Percentiles rank a stretch among this genome's conserved stretches.
Evolutionary conservation across 2,888 invertebrate species (phyloP).

Genomic region (Syrista parreyssii): DNA sequence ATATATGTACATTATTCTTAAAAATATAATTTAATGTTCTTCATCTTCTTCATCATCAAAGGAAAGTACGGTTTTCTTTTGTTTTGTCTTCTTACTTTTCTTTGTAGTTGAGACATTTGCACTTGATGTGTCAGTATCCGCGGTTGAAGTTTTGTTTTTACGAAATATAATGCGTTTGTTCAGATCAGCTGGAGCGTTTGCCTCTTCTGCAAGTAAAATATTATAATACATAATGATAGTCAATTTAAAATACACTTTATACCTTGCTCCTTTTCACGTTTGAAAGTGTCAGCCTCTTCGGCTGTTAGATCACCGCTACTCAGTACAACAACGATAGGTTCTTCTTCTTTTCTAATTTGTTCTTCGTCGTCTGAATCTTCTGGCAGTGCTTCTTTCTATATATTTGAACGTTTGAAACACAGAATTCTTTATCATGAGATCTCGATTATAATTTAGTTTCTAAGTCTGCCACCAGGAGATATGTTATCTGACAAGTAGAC

Average conservation of each 20-base stretch:
- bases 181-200: slow-evolving; percentile 73
- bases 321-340: slow-evolving; percentile 71
- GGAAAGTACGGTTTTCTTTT: slow-evolving; percentile 50
- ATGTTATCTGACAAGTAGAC: not conserved
- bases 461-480: not conserved
- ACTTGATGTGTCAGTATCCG: slow-evolving; percentile 37
- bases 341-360: slow-evolving; percentile 68
- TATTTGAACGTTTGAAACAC: not conserved
- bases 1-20: not conserved
- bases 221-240: slow-evolving; percentile 4
- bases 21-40: slow-evolving; percentile 8
- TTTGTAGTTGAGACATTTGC: slow-evolving; percentile 34
- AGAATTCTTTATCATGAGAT: not conserved
- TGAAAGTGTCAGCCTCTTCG: slow-evolving; percentile 68
- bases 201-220: slow-evolving; percentile 68
- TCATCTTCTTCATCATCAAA: slow-evolving; percentile 58
- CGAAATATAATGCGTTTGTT: slow-evolving; percentile 71
- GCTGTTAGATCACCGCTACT: slow-evolving; percentile 70
- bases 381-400: slow-evolving; percentile 50
- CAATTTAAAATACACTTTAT: slow-evolving; percentile 7
- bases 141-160: slow-evolving; percentile 58
- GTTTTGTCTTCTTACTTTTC: slow-evolving; percentile 44
- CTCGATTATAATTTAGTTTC: not conserved
- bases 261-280: slow-evolving; percentile 55
- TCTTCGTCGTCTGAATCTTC: slow-evolving; percentile 45